Conservation (phyloP, 2,113 vertebrate genomes). For the Cebus imitator region DNA sequence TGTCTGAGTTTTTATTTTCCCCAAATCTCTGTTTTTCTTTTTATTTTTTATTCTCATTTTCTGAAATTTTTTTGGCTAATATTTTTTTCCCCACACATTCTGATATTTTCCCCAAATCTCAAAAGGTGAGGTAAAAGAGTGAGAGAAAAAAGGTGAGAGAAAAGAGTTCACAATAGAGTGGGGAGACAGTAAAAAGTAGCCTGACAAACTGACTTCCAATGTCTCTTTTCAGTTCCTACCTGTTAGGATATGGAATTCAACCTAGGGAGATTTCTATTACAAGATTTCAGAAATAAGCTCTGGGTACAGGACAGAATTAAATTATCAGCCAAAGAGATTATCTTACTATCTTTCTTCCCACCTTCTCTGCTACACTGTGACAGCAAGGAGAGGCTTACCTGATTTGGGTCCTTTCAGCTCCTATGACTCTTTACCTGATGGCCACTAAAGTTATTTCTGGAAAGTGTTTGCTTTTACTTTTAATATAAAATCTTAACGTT, state of each 20-base stretch:
- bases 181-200: conserved; percentile 13
- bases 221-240: neutral
- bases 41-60: too few relatives aligned
- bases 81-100: too few relatives aligned
- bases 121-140: neutral
- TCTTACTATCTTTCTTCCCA: neutral
- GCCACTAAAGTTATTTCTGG: conserved; percentile 7
- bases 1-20: conserved; percentile 19
- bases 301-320: neutral
- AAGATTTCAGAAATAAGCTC: conserved; percentile 36
- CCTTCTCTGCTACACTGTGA: neutral
- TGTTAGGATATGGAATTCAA: neutral
- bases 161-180: neutral
- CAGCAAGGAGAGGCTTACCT: neutral
- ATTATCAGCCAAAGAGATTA: neutral
- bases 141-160: neutral
- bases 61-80: too few relatives aligned
- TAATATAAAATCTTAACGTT: neutral
- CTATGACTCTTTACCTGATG: neutral
- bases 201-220: conserved; percentile 27
- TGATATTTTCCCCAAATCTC: neutral
- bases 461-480: conserved; percentile 54
- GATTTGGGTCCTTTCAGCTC: neutral
- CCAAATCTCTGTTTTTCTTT: neutral
- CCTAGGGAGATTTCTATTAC: neutral